A percentile compares a stretch with the other conserved stretches of the same genome.
These are phyloP conservation scores for Trachymyrmex septentrionalis DNA, from an alignment of 1,140 invertebrate genomes.

Conservation along the genomic window DNA sequence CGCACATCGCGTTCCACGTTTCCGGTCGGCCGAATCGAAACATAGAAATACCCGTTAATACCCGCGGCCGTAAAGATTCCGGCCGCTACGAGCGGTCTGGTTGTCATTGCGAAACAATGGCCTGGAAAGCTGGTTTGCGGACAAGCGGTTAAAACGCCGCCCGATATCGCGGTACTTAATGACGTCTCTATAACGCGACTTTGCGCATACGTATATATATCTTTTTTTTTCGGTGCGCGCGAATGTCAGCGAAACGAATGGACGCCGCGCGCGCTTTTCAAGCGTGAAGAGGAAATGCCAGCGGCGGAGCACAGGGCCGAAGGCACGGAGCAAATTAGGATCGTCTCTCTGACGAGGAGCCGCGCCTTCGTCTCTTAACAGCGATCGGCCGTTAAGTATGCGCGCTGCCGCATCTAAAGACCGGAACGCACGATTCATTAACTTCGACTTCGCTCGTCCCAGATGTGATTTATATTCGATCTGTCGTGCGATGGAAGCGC, in stretches of 20 bases:
- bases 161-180: conserved; percentile 48
- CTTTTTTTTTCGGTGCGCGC: background rate
- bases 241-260: background rate
- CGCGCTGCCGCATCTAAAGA: conserved; percentile 83
- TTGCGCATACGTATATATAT: background rate
- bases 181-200: conserved; percentile 45
- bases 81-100: conserved; percentile 21
- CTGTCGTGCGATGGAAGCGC: conserved; percentile 47
- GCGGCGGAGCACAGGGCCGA: conserved; percentile 11
- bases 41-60: conserved; percentile 9
- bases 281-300: conserved; percentile 71
- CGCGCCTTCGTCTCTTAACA: conserved; percentile 77
- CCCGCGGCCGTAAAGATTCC: conserved; percentile 47
- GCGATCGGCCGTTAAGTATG: conserved; percentile 68
- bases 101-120: conserved; percentile 53
- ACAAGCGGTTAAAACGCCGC: conserved; percentile 29
- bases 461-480: conserved; percentile 71
- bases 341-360: conserved; percentile 67
- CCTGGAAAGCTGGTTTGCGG: background rate
- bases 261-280: conserved; percentile 1
- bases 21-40: conserved; percentile 32
- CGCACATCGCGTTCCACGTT: background rate
- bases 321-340: conserved; percentile 63
- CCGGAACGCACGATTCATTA: conserved; percentile 85
- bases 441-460: conserved; percentile 77